Conservation (phyloP, 2,113 vertebrate species). For the Macquaria australasica region DNA sequence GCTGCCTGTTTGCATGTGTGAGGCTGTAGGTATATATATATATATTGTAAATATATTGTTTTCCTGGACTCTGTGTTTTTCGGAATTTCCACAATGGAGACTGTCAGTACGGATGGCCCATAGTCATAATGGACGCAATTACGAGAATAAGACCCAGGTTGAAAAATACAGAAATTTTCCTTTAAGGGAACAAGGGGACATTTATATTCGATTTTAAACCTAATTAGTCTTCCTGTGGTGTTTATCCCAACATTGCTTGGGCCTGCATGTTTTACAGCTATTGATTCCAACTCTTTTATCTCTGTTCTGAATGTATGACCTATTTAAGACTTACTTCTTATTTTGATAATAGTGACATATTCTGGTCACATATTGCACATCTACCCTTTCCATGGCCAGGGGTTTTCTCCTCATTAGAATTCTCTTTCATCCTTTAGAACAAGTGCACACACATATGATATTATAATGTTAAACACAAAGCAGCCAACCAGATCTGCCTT, state of each 20-base stretch:
- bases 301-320: conserved; percentile 10
- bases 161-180: background rate
- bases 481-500: background rate
- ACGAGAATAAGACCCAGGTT: background rate
- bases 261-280: background rate
- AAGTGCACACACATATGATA: conserved; percentile 29
- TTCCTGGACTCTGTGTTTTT: background rate
- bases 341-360: background rate
- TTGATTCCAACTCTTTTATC: background rate
- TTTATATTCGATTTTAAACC: background rate
- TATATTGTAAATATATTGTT: too few relatives aligned
- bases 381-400: background rate
- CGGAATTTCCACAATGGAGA: background rate
- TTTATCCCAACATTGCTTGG: background rate
- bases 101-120: background rate
- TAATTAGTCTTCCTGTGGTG: background rate
- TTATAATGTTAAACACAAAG: conserved; percentile 27
- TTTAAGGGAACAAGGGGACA: background rate
- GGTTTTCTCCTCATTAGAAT: background rate
- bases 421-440: background rate
- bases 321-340: conserved; percentile 6
- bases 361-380: background rate
- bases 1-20: background rate
- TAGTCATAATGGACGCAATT: background rate
- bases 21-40: background rate